Percentiles rank a stretch among this genome's conserved stretches.
Evolutionary conservation across 2,113 vertebrate species (phyloP).

Genomic region (Silurus meridionalis): DNA sequence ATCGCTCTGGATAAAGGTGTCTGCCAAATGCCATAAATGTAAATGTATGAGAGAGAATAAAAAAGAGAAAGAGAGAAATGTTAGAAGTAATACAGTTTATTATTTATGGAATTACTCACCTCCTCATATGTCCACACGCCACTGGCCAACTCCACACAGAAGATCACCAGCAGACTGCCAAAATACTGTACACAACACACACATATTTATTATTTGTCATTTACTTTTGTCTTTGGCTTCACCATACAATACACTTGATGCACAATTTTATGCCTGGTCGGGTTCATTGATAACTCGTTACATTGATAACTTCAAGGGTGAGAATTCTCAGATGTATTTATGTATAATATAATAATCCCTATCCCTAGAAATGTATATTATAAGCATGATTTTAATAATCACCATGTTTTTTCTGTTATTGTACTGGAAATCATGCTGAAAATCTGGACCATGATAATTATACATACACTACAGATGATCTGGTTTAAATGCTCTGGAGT

Average conservation of each 20-base stretch:
- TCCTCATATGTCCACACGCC: conserved; percentile 96
- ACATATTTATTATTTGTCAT: background rate
- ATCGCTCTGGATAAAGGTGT: no score
- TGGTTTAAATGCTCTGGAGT: background rate
- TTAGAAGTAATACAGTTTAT: conserved; percentile 32
- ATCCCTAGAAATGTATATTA: background rate
- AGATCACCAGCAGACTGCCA: conserved; percentile 91
- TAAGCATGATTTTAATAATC: background rate
- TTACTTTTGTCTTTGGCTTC: background rate
- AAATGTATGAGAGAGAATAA: background rate
- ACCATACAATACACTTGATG: no score
- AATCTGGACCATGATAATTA: background rate
- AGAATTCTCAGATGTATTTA: no score
- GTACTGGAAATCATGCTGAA: background rate
- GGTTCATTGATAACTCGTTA: no score
- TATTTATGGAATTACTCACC: conserved; percentile 72
- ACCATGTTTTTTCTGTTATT: background rate
- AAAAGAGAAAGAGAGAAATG: background rate
- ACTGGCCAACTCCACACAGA: conserved; percentile 93
- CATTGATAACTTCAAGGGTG: no score
- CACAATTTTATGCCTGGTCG: no score
- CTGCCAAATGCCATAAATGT: background rate
- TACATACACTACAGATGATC: background rate
- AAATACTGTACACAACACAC: conserved; percentile 82
- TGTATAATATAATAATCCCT: no score